Base-by-base conservation (phyloP, 2,113 vertebrate genomes). In the Semnornis frantzii region DNA sequence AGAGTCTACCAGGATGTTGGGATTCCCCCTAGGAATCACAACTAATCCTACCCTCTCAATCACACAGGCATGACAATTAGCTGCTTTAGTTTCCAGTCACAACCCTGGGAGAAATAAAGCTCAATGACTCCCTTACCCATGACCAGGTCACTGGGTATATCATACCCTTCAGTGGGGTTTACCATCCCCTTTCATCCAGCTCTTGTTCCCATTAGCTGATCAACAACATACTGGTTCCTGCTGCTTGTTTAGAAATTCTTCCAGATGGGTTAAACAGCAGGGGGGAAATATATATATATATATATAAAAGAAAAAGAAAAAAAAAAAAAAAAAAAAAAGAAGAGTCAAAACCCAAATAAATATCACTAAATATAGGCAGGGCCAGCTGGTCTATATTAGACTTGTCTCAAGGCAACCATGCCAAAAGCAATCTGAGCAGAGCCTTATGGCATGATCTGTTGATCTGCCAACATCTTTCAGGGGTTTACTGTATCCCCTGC, bases 301-400 rank as follows among this genome's bases (percentile, higher is more conserved):
- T 46, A 46, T 46, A 46, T 46, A 46, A 39, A 39, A 39, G 11
- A 20, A 44, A 27, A 86, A 63, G 23, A 12, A 8, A 10, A 69
- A 50, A 33, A 27, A 44, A 21, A 44, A 30, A 86, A 37, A 27
- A 28, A 57, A 5, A 37, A 24, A 54, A 30, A 85, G 10, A 77
- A 82, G 54, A 54, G 15, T 16, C 63, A 82, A 91, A 50, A 3
- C 52, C 87, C 57, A 75, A 91, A 72, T 66, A 88, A 95, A 90
- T 52, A 63, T 37, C 60, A 20, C 78, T 73, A 77, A 89, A 76
- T 83, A 78, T 15, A 89, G 64, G 39, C 18, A 68, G 27, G 31
- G 11, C 34, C 89, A 68, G 90, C 81, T 83, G 94, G 78, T 23
- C 83, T 85, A 64, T 54, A 39, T 96, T 62, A 81, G 65, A 48